phyloP scores from a whole-genome alignment of 2,888 invertebrate species.

The Salticus scenicus region DNA sequence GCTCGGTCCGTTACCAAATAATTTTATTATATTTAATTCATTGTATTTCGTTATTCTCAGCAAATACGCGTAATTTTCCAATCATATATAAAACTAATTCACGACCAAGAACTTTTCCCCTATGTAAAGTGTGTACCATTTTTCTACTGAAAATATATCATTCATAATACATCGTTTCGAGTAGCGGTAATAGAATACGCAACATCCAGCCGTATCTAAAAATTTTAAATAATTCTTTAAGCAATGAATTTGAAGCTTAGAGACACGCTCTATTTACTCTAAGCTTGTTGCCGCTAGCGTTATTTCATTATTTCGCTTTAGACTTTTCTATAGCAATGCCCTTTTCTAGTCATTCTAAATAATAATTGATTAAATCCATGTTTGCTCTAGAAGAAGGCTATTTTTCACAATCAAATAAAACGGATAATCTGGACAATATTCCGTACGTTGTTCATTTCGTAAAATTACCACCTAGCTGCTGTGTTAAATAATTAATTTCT shows the following conservation, averaged over 20 bases:
- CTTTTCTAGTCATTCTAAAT: neutral
- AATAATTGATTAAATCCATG: conserved; percentile 8
- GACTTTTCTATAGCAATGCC: neutral
- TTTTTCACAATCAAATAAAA: neutral
- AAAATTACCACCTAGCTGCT: conserved; percentile 2
- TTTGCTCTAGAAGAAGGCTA: neutral
- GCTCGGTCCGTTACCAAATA: no score
- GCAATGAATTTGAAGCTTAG: neutral
- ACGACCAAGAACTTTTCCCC: neutral
- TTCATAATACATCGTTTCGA: neutral
- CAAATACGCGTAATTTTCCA: neutral
- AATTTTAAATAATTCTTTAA: conserved; percentile 11
- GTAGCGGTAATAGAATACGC: neutral
- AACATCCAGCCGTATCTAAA: neutral
- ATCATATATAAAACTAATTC: neutral
- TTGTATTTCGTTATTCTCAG: neutral
- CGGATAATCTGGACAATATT: conserved; percentile 9
- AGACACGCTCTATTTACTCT: neutral
- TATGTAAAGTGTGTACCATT: neutral
- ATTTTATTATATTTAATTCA: neutral
- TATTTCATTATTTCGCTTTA: neutral
- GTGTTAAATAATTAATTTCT: neutral
- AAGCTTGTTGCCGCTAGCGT: neutral
- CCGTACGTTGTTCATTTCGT: neutral
- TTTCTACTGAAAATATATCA: neutral